Evolutionary conservation across 23 tunicate genomes (phyloP), one percentile per base, ranked within the genome.

Genomic region (Styela clava): DNA sequence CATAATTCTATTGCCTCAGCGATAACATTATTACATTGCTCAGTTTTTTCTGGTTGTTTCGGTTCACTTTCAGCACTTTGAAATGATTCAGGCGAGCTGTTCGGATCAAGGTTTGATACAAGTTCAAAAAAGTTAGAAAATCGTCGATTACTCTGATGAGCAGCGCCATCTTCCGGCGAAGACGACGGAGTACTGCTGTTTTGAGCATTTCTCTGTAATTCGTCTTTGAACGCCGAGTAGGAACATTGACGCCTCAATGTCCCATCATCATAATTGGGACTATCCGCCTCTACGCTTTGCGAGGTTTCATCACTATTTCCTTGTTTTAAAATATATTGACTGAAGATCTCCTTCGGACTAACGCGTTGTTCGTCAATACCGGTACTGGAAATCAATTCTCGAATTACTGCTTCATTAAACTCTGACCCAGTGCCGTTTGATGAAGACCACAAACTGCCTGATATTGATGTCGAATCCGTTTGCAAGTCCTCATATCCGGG

Each of bases 401-500:
- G 7, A 44, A 12, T 44, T 7, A 44, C 56, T 7, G 56, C 56
- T 5, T 44, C 9, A 44, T 12, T 12, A 7, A 44, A 44, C 12
- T 12, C 56, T 44, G 56, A 44, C 12, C 12, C 56, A 44, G 56
- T 44, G 7, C 56, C 56, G 56, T 44, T 44, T 12, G 56, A 44
- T 5, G 56, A 44, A 44, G 56, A 44, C 56, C 56, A 44, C 9
- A 44, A 44, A 44, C 56, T 44, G 9, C 56, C 56, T 5, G 56
- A 44, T 44, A 44, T 44, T 44, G 56, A 44, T 5, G 56, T 44
- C 56, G 56, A 44, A 12, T 44, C 56, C 7, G 70, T 34, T 28
- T 21, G 34, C 16, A 71, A 30, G 37, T 71, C 77, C 35, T 32
- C 34, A 71, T 71, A 71, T 20, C 24, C 35, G 5, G 77, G 77